Evolutionary conservation across 1,140 invertebrate species (phyloP).

Genomic region (Diachasmimorpha longicaudata): DNA sequence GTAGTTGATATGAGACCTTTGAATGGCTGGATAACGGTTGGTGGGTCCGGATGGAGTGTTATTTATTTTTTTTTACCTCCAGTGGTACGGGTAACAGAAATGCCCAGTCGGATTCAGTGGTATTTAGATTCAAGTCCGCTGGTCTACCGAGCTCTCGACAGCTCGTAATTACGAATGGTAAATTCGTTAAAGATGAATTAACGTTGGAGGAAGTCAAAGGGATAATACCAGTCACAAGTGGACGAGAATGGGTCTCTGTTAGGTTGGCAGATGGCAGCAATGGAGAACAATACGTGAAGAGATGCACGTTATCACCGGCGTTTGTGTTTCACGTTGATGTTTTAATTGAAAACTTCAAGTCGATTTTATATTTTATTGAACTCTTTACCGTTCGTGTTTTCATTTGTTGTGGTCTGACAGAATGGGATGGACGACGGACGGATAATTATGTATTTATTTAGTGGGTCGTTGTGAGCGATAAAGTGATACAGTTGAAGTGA

Average conservation of each 20-base stretch:
- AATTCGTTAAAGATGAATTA: conserved; percentile 27
- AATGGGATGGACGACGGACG: too few species aligned
- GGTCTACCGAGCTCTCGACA: conserved; percentile 20
- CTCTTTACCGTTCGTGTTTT: neutral
- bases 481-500: too few species aligned
- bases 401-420: too few species aligned
- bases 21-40: too few species aligned
- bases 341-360: conserved; percentile 1
- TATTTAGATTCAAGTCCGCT: conserved; percentile 19
- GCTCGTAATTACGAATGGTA: conserved; percentile 28
- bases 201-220: conserved; percentile 17
- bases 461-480: too few species aligned
- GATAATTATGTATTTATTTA: too few species aligned
- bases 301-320: neutral
- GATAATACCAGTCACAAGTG: neutral
- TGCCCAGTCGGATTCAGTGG: neutral
- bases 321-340: neutral
- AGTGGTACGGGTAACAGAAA: neutral
- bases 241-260: conserved; percentile 1
- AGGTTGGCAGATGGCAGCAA: neutral
- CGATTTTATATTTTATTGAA: neutral
- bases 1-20: too few species aligned
- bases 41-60: too few species aligned
- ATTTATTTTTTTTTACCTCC: neutral
- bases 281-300: neutral